phyloP scores from a whole-genome alignment of 2,797 vertebrate genomes.

The Sternotherus odoratus region DNA sequence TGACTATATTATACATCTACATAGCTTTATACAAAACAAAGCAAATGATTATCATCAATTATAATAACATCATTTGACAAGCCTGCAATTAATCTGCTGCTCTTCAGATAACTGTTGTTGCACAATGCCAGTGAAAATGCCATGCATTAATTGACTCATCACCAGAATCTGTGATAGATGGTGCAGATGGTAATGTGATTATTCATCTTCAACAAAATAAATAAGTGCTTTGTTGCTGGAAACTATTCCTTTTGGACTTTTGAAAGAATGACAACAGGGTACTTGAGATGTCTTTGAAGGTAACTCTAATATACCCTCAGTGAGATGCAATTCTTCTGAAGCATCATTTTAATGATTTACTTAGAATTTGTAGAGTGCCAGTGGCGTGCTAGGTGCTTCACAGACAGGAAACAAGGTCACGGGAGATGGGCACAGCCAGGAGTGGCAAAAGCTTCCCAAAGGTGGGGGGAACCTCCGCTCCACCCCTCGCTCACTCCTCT shows the following conservation, averaged over 20 bases:
- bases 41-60: constrained; percentile 89
- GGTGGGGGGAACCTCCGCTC: too few relatives aligned
- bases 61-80: constrained; percentile 85
- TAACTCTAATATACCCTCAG: not conserved
- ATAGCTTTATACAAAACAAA: constrained; percentile 79
- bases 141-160: constrained; percentile 82
- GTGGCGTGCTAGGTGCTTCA: not conserved
- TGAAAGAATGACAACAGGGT: constrained; percentile 10
- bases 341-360: not conserved
- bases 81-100: constrained; percentile 85
- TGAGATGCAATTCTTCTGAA: not conserved
- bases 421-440: not conserved
- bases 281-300: not conserved
- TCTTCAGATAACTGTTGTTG: constrained; percentile 83
- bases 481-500: too few relatives aligned
- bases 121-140: constrained; percentile 76
- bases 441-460: too few relatives aligned
- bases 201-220: constrained; percentile 69
- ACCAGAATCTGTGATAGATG: constrained; percentile 79
- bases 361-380: not conserved
- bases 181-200: constrained; percentile 68
- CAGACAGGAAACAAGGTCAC: not conserved
- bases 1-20: constrained; percentile 74
- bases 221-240: constrained; percentile 49
- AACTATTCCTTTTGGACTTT: constrained; percentile 33